Base-by-base conservation (phyloP, 2,888 invertebrate genomes). In the Oligia strigilis region DNA sequence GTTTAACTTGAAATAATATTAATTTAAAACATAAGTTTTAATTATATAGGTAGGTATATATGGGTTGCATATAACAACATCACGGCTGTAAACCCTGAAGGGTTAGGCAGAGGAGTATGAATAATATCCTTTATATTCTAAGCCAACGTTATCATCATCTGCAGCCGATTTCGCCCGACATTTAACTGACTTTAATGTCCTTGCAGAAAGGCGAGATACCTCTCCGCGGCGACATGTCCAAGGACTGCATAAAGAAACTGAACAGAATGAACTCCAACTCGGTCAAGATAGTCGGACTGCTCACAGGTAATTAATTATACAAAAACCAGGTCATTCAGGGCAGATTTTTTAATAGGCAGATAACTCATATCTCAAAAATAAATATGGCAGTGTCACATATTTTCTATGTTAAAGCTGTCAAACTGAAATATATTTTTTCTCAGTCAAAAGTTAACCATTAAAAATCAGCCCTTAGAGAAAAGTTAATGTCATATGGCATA, bases 181-280 rank as follows among this genome's bases (percentile, higher is more conserved):
- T 64, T 40, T 1, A 40, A 65, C 19, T 65, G 36, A 65, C 19
- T 64, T 65, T 13, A 23, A 40, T 65, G 23, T 13, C 13, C 40
- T 65, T 23, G 13, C 23, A 95, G 95, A 89, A 90, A 36, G 92
- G 93, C 0, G 93, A 92, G 69, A 91, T 93, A 5, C 91, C 93
- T 0, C 86, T 92, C 81, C 91, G 93, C 0, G 87, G 86, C 0
- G 92, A 93, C 80, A 91, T 93, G 93, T 90, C 99, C 98, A 69
- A 98, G 98, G 95, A 98, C 98, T 93, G 99, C 98, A 92, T 93
- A 11, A 92, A 89, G 49, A 94, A 93, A 55, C 90, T 96, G 9
- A 95, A 96, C 65, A 99, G 99, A 8, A 99, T 99, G 98, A 99
- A 99, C 94, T 99, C 99, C 3, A 99, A 99, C 75, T 99, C 99